Conservation (phyloP, 1,140 invertebrate species). For the Metaphire vulgaris region DNA sequence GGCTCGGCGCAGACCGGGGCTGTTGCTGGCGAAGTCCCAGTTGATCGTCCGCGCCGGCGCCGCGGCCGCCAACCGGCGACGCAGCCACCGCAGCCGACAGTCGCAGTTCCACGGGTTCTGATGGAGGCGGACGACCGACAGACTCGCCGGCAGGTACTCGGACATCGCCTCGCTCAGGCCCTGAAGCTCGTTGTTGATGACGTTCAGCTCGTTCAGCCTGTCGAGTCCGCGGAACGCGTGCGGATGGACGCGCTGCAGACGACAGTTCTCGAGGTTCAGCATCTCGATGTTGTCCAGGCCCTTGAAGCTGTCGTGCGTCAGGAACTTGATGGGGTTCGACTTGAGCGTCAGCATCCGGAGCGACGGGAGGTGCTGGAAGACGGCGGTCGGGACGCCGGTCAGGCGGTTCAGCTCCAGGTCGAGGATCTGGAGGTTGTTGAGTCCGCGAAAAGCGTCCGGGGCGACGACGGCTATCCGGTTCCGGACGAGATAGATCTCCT, state of each 20-base stretch:
- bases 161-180: conserved; percentile 26
- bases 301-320: neutral
- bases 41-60: neutral
- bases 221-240: neutral
- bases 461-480: conserved; percentile 34
- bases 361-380: neutral
- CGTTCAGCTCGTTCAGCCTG: neutral
- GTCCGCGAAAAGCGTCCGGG: conserved; percentile 5
- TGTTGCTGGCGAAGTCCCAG: conserved; percentile 25
- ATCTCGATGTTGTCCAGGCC: neutral
- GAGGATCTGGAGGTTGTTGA: conserved; percentile 8
- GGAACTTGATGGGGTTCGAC: neutral
- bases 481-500: conserved; percentile 37
- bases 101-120: conserved; percentile 45
- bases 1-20: conserved; percentile 12
- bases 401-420: neutral
- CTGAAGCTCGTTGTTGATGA: conserved; percentile 38
- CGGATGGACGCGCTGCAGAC: neutral
- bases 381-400: neutral
- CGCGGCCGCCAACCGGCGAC: neutral
- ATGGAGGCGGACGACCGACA: conserved; percentile 34
- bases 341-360: neutral
- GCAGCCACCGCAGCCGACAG: conserved; percentile 32
- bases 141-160: conserved; percentile 2
- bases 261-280: neutral